These are phyloP conservation scores for Volucella bombylans DNA, from an alignment of 2,888 invertebrate genomes.

Conservation along the genomic window DNA sequence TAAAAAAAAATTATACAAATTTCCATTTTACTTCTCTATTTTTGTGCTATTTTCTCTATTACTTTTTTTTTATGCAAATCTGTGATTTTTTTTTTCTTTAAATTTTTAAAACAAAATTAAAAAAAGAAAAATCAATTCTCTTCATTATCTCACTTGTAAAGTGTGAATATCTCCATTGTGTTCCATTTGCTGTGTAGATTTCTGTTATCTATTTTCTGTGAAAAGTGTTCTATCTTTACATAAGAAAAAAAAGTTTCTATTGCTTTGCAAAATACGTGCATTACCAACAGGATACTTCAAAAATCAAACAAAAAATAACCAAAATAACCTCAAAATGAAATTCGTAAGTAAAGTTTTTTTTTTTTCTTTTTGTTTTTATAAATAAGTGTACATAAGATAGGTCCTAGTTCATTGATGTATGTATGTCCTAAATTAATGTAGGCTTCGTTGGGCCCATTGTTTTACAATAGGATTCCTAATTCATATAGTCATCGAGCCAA, in stretches of 20 bases:
- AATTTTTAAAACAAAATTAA: neutral
- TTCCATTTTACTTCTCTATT: slow-evolving; percentile 5
- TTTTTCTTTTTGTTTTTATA: neutral
- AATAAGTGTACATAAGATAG: neutral
- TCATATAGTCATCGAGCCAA: too few relatives aligned
- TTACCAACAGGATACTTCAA: slow-evolving; percentile 21
- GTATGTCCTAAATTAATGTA: too few relatives aligned
- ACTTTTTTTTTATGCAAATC: neutral
- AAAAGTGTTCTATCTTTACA: slow-evolving; percentile 17
- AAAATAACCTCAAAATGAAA: slow-evolving; percentile 33
- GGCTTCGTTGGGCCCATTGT: too few relatives aligned
- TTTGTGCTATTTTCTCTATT: slow-evolving; percentile 11
- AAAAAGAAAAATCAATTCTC: slow-evolving; percentile 4
- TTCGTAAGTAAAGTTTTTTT: slow-evolving; percentile 26
- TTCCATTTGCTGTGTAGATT: slow-evolving; percentile 21
- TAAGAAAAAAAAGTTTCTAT: slow-evolving; percentile 16
- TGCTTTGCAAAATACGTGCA: neutral
- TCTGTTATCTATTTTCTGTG: slow-evolving; percentile 21
- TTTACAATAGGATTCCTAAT: too few relatives aligned
- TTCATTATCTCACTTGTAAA: slow-evolving; percentile 11
- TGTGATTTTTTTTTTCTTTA: neutral
- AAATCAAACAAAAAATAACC: slow-evolving; percentile 4
- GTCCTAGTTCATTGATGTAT: too few relatives aligned
- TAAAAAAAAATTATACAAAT: neutral
- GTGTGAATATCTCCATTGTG: slow-evolving; percentile 33